These are phyloP conservation scores for Philopedon plagiatum DNA, from an alignment of 2,888 invertebrate species.

Conservation along the genomic window DNA sequence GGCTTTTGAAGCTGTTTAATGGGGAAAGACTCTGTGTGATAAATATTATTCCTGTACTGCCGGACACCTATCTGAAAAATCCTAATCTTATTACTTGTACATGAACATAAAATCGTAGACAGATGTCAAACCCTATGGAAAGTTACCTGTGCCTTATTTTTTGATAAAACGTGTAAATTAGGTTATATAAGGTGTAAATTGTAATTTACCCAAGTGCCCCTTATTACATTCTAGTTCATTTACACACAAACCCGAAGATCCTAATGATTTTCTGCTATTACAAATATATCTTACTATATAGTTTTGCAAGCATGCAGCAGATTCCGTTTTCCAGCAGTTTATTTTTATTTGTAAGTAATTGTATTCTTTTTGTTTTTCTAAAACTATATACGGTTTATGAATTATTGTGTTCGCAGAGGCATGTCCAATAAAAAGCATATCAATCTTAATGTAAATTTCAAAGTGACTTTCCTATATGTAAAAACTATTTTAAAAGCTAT, in stretches of 20 bases:
- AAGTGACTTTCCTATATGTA: conserved; percentile 40
- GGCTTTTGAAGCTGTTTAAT: too few relatives aligned
- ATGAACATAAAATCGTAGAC: not conserved
- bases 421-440: conserved; percentile 51
- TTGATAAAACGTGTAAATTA: conserved; percentile 46
- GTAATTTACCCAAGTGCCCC: conserved; percentile 53
- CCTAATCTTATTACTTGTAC: too few relatives aligned
- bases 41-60: too few relatives aligned
- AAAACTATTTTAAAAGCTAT: conserved; percentile 39
- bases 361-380: conserved; percentile 8
- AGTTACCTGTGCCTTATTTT: conserved; percentile 50
- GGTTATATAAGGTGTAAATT: conserved; percentile 49
- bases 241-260: conserved; percentile 39
- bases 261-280: conserved; percentile 40
- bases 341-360: not conserved
- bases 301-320: not conserved
- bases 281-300: conserved; percentile 9
- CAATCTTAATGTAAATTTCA: conserved; percentile 42
- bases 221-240: conserved; percentile 47
- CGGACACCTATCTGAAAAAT: too few relatives aligned
- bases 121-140: conserved; percentile 41
- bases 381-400: conserved; percentile 12
- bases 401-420: conserved; percentile 28
- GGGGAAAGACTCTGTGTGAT: too few relatives aligned
- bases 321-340: not conserved